phyloP scores from a whole-genome alignment of 2,113 vertebrate species.

The Pituophis catenifer region DNA sequence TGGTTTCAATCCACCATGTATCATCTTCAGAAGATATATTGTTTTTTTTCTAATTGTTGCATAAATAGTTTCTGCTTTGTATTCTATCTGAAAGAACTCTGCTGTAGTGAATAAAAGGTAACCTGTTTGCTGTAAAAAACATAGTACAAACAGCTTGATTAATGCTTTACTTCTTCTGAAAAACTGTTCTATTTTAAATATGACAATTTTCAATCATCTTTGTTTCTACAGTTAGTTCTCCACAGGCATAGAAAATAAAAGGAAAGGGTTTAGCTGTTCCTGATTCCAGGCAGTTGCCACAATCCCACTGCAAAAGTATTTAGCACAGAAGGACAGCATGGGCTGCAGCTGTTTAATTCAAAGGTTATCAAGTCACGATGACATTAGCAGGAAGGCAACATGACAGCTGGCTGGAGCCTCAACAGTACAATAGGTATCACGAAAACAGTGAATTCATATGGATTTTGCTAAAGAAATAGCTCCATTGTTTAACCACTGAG shows the following conservation, averaged over 20 bases:
- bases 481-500: not conserved
- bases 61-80: conserved; percentile 10
- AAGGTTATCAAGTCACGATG: not conserved
- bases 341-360: not conserved
- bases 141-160: not conserved
- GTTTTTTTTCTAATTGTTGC: not conserved
- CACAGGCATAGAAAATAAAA: not conserved
- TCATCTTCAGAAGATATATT: not conserved
- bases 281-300: not conserved
- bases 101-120: conserved; percentile 52
- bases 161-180: not conserved
- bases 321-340: not conserved
- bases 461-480: not conserved
- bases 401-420: not conserved
- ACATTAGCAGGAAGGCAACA: not conserved
- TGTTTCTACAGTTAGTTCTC: not conserved
- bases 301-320: not conserved
- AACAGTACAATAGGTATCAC: not conserved
- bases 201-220: not conserved
- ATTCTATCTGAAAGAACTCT: conserved; percentile 55
- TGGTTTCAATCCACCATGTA: not conserved
- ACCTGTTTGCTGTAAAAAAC: not conserved
- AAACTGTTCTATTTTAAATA: not conserved
- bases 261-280: no score
- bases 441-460: not conserved